Evolutionary conservation across 2,888 invertebrate genomes (phyloP), one percentile per base, ranked within the genome.

Genomic region (Fragum sueziense): DNA sequence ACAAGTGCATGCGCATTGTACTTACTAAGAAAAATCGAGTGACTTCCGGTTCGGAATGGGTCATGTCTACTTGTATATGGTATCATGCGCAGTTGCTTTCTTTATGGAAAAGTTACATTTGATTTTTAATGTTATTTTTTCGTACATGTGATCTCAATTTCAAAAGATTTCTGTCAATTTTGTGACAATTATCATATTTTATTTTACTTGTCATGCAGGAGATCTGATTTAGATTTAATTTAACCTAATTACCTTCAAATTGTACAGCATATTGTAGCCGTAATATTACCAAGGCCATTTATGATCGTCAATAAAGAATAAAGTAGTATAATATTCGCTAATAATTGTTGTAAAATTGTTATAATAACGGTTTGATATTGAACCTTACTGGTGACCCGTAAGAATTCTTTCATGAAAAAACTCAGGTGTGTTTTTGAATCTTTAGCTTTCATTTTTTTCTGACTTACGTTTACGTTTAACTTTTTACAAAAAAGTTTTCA

Each of bases 201-300:
- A 33, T 33, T 61, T 22, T 4, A 61, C 33, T 61, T 61, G 61
- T 61, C 33, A 61, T 33, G 33, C 31, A 27, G 7, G 7, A 33
- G 20, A 33, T 61, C n/a, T 61, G 33, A 61, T 61, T 61, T 31
- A 61, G 61, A 61, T 62, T 33, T 62, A 62, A n/a, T 33, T 62
- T 62, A 33, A 14, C 34, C 34, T 34, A 62, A 62, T 62, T 11
- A 62, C 62, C 34, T 0, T 34, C 17, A 57, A 62, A 62, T 33
- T 62, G 29, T 29, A 57, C 25, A n/a, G 25, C 9, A 65, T 2
- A 65, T 65, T 65, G 25, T 17, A 14, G 22, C 65, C 62, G 34
- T 62, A 62, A 17, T 37, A 3, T 33, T 9, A 34, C 62, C 65
- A 65, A 65, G 65, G 65, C 22, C 65, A 7, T 25, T 41, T 41